Percentiles rank a stretch among this genome's conserved stretches.
Conservation (phyloP, 2,113 vertebrate species). For the Eptatretus burgeri region DNA sequence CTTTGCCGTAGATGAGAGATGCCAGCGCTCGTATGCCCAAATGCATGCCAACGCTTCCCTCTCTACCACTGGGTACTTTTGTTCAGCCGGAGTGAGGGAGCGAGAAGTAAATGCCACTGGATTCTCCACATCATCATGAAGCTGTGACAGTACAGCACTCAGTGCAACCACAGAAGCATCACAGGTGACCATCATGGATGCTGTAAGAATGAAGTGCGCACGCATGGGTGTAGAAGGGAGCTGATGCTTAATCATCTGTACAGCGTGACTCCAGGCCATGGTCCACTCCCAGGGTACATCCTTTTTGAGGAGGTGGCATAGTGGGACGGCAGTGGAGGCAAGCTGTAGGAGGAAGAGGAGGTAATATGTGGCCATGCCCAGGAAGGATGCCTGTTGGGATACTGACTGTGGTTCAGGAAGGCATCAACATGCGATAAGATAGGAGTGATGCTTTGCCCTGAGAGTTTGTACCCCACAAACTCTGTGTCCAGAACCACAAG, state of each 20-base stretch:
- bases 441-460: too few relatives aligned
- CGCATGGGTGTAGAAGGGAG: neutral
- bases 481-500: too few relatives aligned
- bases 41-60: neutral
- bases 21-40: conserved; percentile 3
- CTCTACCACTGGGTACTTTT: conserved; percentile 1
- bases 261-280: neutral
- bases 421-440: too few relatives aligned
- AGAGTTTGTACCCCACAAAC: too few relatives aligned
- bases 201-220: neutral
- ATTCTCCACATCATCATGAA: neutral
- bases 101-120: neutral
- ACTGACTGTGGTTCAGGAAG: too few relatives aligned
- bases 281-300: conserved; percentile 3
- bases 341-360: conserved; percentile 2
- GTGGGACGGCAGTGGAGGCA: neutral
- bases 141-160: neutral
- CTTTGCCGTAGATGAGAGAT: neutral
- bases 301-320: conserved; percentile 4
- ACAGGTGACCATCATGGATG: conserved; percentile 1
- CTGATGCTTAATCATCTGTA: neutral
- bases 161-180: neutral
- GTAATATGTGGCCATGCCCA: conserved; percentile 7
- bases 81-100: neutral
- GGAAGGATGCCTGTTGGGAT: neutral